These are phyloP conservation scores for Lucifuga dentata DNA, from an alignment of 2,113 vertebrate species.

Conservation along the genomic window DNA sequence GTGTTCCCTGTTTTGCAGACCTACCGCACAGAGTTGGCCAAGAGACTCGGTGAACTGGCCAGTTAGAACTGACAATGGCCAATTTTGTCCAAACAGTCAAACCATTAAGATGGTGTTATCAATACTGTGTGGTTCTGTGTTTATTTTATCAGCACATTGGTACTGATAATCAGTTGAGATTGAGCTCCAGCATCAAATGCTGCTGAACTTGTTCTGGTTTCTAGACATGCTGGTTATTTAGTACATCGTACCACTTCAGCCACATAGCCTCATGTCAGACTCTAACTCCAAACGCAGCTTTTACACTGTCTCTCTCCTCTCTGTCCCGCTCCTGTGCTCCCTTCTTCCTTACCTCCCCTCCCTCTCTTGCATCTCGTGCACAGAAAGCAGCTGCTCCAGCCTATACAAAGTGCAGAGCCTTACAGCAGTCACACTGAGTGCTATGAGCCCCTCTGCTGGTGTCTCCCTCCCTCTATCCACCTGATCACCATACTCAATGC, in stretches of 20 bases:
- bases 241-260: neutral
- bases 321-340: neutral
- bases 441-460: constrained; percentile 55
- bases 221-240: neutral
- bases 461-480: constrained; percentile 54
- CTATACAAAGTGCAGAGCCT: constrained; percentile 56
- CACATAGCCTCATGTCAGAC: constrained; percentile 13
- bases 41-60: neutral
- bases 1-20: neutral
- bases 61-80: neutral
- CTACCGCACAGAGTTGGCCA: neutral
- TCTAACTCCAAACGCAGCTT: constrained; percentile 25
- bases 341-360: constrained; percentile 5
- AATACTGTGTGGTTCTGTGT: neutral
- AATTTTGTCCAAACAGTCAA: no score
- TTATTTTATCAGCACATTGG: neutral
- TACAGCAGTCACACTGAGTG: constrained; percentile 53
- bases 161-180: no score
- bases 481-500: constrained; percentile 62
- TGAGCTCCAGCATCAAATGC: no score
- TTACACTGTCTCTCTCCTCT: constrained; percentile 2
- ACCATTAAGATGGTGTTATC: neutral
- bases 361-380: constrained; percentile 37
- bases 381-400: constrained; percentile 58
- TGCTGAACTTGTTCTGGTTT: constrained; percentile 11